Evolutionary conservation across 2,888 invertebrate genomes (phyloP).

Genomic region (Dolichopus griseipennis): DNA sequence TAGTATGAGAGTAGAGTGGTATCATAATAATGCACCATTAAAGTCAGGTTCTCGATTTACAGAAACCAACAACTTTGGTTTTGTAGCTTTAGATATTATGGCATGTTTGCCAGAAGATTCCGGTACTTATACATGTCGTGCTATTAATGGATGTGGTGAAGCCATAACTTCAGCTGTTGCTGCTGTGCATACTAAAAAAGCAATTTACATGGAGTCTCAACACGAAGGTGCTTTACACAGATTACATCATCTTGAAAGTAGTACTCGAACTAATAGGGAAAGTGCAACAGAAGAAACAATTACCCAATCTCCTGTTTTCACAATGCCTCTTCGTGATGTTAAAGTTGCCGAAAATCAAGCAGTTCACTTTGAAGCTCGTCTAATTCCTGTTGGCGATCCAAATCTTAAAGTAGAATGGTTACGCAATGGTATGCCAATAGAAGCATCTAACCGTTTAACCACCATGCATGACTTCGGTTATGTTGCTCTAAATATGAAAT

Average conservation of each 20-base stretch:
- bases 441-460: slow-evolving; percentile 83
- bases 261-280: slow-evolving; percentile 63
- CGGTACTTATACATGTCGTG: slow-evolving; percentile 90
- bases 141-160: slow-evolving; percentile 84
- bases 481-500: slow-evolving; percentile 89
- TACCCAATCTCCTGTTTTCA: slow-evolving; percentile 85
- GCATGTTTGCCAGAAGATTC: slow-evolving; percentile 93
- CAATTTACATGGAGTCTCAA: slow-evolving; percentile 79
- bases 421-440: slow-evolving; percentile 81
- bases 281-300: slow-evolving; percentile 67
- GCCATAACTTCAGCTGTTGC: slow-evolving; percentile 87
- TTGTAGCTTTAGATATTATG: slow-evolving; percentile 92
- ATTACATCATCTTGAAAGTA: slow-evolving; percentile 72
- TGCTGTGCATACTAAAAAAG: slow-evolving; percentile 71
- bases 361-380: slow-evolving; percentile 85
- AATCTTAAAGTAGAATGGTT: slow-evolving; percentile 90
- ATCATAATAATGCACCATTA: slow-evolving; percentile 80
- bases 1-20: slow-evolving; percentile 92
- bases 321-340: slow-evolving; percentile 80
- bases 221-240: slow-evolving; percentile 77
- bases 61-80: slow-evolving; percentile 94
- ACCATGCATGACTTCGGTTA: slow-evolving; percentile 98
- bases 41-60: slow-evolving; percentile 92
- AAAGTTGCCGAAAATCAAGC: slow-evolving; percentile 83
- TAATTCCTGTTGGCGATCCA: slow-evolving; percentile 91